Evolutionary conservation across 1,140 invertebrate species (phyloP).

Genomic region (Rhyacophila brunnea): DNA sequence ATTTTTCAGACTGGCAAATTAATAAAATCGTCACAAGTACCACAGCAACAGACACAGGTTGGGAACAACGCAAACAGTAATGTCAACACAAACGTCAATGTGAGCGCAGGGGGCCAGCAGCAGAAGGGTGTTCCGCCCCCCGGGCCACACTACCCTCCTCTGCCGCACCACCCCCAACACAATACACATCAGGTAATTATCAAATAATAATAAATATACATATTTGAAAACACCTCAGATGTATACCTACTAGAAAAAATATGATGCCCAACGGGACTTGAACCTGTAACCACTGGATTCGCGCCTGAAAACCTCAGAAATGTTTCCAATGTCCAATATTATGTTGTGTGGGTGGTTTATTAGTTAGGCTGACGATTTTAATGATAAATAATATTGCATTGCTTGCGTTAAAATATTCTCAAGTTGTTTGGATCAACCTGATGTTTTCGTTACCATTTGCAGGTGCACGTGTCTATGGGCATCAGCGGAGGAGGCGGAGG

Average conservation of each 20-base stretch:
- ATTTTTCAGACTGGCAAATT: conserved; percentile 45
- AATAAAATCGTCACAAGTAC: conserved; percentile 51
- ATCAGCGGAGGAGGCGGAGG: conserved; percentile 15
- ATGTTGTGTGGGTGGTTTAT: too few relatives aligned
- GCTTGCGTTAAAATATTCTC: too few relatives aligned
- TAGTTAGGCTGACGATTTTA: too few relatives aligned
- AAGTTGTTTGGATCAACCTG: background rate
- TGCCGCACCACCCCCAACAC: conserved; percentile 39
- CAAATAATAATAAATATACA: too few relatives aligned
- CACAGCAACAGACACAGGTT: conserved; percentile 45
- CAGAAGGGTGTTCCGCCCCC: conserved; percentile 32
- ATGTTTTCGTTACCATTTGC: conserved; percentile 1
- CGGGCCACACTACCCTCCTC: conserved; percentile 26
- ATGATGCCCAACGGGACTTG: too few relatives aligned
- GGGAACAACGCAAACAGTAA: conserved; percentile 36
- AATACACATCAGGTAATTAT: conserved; percentile 29
- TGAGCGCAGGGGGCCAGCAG: conserved; percentile 32
- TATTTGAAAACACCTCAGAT: too few relatives aligned
- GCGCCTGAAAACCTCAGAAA: too few relatives aligned
- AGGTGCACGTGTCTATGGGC: conserved; percentile 14
- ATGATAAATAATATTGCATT: too few relatives aligned
- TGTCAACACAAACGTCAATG: conserved; percentile 34
- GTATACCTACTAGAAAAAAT: too few relatives aligned
- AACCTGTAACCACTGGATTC: too few relatives aligned
- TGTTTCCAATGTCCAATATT: too few relatives aligned